Evolutionary conservation across 2,797 vertebrate genomes (phyloP), one percentile per base, ranked within the genome.

Genomic region (Neostethus bicornis): DNA sequence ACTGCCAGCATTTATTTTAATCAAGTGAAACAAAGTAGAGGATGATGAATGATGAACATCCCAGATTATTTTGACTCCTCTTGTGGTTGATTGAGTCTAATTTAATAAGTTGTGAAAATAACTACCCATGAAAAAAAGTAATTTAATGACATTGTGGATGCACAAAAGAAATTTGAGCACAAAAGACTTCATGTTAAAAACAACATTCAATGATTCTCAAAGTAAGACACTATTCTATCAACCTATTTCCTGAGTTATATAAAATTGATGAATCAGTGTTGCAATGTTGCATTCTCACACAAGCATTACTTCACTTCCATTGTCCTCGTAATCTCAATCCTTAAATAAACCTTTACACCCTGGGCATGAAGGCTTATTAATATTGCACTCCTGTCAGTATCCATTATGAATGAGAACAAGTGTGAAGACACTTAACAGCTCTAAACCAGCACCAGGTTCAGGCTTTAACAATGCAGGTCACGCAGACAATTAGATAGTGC

Each of bases 331-430:
- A 88, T 85, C 84, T 79, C 65, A 84, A 84, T 80, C 81, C 73
- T 86, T 81, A 89, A 87, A 89, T 87, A 89, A 91, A 87, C 76
- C n/a, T 77, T 74, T 52, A 56, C 25, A 43, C 86, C 72, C 32
- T 20, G 58, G 85, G 89, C 84, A 51, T 66, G 56, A 52, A 81
- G 66, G 68, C 72, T 77, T 87, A 91, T 93, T 88, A 92, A 92
- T 91, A 91, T 88, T 91, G 83, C 87, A 92, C 69, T 66, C 65
- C 70, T n/a, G 34, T 69, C 60, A 28, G 51, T 79, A 91, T 92
- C 89, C 79, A 92, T 90, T 89, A 92, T 91, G 84, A 85, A 92
- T 91, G 80, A 85, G 87, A 92, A 93, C 89, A 91, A 90, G 90
- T 89, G 85, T 88, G 89, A 88, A 85, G 86, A 80, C 63, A 77